Evolutionary conservation across 2,888 invertebrate genomes (phyloP).

Genomic region (Bombyx huttoni): DNA sequence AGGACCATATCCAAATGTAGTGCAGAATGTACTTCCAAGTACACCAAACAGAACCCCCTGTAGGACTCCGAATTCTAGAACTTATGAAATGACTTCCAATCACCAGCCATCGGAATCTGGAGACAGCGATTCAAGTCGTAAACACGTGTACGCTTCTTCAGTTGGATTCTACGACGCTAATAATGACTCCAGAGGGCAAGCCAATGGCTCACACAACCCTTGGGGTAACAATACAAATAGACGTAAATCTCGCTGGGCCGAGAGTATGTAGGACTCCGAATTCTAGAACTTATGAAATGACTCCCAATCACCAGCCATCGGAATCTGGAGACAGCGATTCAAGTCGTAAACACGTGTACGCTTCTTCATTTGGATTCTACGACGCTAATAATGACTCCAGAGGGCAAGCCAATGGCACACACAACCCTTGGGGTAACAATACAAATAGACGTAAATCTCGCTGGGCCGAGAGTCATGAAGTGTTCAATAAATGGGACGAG

Average conservation of each 20-base stretch:
- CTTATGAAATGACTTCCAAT: slow-evolving; percentile 33
- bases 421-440: slow-evolving; percentile 15
- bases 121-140: slow-evolving; percentile 21
- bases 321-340: slow-evolving; percentile 28
- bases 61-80: slow-evolving; percentile 20
- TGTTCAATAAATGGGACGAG: slow-evolving; percentile 3
- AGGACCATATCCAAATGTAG: slow-evolving; percentile 17
- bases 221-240: slow-evolving; percentile 13
- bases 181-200: slow-evolving; percentile 21
- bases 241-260: slow-evolving; percentile 7
- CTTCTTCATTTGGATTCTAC: slow-evolving; percentile 28
- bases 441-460: slow-evolving; percentile 6
- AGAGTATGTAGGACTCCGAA: slow-evolving; percentile 15
- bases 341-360: slow-evolving; percentile 42
- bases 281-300: slow-evolving; percentile 32
- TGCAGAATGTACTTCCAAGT: slow-evolving; percentile 9
- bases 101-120: slow-evolving; percentile 30
- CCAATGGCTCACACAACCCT: slow-evolving; percentile 16
- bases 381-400: slow-evolving; percentile 29
- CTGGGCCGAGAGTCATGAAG: slow-evolving; percentile 11
- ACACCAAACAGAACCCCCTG: slow-evolving; percentile 16
- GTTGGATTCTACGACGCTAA: slow-evolving; percentile 23
- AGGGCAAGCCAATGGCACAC: slow-evolving; percentile 21
- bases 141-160: slow-evolving; percentile 48
- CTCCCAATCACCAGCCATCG: slow-evolving; percentile 27